Evolutionary conservation across 2,113 vertebrate genomes (phyloP).

Genomic region (Rhynchomys soricoides): DNA sequence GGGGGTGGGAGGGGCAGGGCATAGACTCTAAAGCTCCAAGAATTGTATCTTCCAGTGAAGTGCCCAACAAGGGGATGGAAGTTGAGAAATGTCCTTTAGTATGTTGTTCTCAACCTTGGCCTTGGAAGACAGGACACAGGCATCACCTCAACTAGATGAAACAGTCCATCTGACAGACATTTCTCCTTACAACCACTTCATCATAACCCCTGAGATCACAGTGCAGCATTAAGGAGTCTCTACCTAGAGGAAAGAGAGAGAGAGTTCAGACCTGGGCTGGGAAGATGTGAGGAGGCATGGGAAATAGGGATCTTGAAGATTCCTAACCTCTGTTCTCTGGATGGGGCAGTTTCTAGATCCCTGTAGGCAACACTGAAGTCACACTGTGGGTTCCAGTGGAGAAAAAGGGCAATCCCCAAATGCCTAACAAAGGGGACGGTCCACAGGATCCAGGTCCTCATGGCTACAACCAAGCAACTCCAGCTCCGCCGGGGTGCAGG

Average conservation of each 20-base stretch:
- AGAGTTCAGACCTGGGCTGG: neutral
- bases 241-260: slow-evolving; percentile 29
- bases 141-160: slow-evolving; percentile 78
- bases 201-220: slow-evolving; percentile 54
- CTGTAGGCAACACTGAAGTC: slow-evolving; percentile 11
- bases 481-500: slow-evolving; percentile 69
- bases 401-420: slow-evolving; percentile 69
- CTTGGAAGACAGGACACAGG: slow-evolving; percentile 76
- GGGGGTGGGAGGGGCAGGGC: no score
- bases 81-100: neutral
- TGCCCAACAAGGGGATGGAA: rapidly evolving
- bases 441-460: slow-evolving; percentile 49
- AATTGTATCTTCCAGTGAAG: neutral
- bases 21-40: neutral
- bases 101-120: neutral
- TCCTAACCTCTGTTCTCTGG: rapidly evolving
- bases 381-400: slow-evolving; percentile 60
- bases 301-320: neutral
- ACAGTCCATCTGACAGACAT: slow-evolving; percentile 66
- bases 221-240: slow-evolving; percentile 68
- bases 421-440: slow-evolving; percentile 55
- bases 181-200: slow-evolving; percentile 70
- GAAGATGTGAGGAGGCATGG: neutral
- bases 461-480: slow-evolving; percentile 71
- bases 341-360: slow-evolving; percentile 34